Evolutionary conservation across 2,888 invertebrate species (phyloP).

Genomic region (Uloborus plumipes): DNA sequence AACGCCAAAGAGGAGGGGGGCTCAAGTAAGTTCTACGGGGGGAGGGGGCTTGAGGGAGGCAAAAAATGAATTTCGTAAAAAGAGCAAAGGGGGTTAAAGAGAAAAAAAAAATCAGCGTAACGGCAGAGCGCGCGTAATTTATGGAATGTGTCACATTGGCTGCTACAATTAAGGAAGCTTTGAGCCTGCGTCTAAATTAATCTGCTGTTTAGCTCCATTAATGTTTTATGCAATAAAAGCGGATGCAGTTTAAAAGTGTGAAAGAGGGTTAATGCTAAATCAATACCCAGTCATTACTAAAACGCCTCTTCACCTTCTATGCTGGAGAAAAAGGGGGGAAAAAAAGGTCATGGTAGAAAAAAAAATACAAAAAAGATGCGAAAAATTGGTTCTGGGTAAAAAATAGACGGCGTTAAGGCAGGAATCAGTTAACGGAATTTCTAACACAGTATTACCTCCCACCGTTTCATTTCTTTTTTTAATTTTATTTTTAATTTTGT

Average conservation of each 20-base stretch:
- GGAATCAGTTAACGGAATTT: constrained; percentile 64
- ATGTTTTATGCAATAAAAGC: constrained; percentile 64
- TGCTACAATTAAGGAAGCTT: constrained; percentile 61
- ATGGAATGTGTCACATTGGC: constrained; percentile 62
- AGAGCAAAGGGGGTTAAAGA: constrained; percentile 1
- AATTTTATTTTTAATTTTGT: constrained; percentile 44
- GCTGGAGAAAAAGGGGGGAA: constrained; percentile 5
- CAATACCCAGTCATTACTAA: constrained; percentile 60
- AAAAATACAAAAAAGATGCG: constrained; percentile 30
- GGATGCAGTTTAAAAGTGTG: constrained; percentile 62
- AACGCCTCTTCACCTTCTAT: constrained; percentile 35
- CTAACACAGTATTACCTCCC: constrained; percentile 1
- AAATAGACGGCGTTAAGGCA: constrained; percentile 59
- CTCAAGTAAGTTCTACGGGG: neutral
- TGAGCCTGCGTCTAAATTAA: constrained; percentile 63
- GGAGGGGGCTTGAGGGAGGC: neutral
- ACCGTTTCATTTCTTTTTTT: constrained; percentile 20
- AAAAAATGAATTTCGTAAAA: constrained; percentile 10
- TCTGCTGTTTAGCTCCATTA: constrained; percentile 65
- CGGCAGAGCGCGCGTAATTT: constrained; percentile 50
- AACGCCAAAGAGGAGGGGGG: constrained; percentile 4
- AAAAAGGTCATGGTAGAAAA: constrained; percentile 12
- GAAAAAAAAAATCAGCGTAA: constrained; percentile 28
- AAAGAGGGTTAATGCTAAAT: constrained; percentile 64
- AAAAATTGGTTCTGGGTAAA: constrained; percentile 58